Evolutionary conservation across 53 echinoderm and acorn worm genomes (phyloP).

Genomic region (Crossaster papposus): DNA sequence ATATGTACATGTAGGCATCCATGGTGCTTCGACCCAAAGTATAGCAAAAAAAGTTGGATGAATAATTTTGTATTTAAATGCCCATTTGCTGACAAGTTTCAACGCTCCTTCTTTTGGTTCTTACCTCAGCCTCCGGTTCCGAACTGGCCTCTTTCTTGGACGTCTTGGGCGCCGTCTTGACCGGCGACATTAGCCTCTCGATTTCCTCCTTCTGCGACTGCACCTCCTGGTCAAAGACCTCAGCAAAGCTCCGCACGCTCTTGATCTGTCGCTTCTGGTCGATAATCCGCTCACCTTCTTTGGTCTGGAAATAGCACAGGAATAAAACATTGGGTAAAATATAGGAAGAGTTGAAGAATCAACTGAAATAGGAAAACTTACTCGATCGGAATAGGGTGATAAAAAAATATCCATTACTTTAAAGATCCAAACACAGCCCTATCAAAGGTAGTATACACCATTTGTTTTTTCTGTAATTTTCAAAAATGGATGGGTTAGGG

Average conservation of each 20-base stretch:
- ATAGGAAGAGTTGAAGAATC: too few relatives aligned
- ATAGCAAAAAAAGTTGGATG: too few relatives aligned
- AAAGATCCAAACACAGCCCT: too few relatives aligned
- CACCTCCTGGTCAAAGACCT: constrained; percentile 51
- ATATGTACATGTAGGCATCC: too few relatives aligned
- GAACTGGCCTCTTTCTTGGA: neutral
- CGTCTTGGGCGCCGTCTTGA: neutral
- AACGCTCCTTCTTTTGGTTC: neutral
- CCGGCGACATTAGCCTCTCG: constrained; percentile 35
- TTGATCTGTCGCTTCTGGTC: constrained; percentile 64
- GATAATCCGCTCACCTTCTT: constrained; percentile 67
- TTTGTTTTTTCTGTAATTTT: too few relatives aligned
- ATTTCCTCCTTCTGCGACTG: constrained; percentile 41
- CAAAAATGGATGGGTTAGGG: too few relatives aligned
- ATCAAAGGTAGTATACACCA: too few relatives aligned
- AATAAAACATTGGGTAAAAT: neutral
- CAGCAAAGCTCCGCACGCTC: constrained; percentile 60
- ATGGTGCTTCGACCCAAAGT: too few relatives aligned
- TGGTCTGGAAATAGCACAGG: constrained; percentile 25
- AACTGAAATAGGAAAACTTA: too few relatives aligned
- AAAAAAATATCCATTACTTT: too few relatives aligned
- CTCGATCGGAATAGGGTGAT: too few relatives aligned
- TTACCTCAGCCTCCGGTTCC: constrained; percentile 22
- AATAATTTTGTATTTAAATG: neutral
- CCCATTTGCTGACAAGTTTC: neutral